Evolutionary conservation across 2,888 invertebrate species (phyloP), one percentile per base, ranked within the genome.

Genomic region (Drosophila buzzatii): DNA sequence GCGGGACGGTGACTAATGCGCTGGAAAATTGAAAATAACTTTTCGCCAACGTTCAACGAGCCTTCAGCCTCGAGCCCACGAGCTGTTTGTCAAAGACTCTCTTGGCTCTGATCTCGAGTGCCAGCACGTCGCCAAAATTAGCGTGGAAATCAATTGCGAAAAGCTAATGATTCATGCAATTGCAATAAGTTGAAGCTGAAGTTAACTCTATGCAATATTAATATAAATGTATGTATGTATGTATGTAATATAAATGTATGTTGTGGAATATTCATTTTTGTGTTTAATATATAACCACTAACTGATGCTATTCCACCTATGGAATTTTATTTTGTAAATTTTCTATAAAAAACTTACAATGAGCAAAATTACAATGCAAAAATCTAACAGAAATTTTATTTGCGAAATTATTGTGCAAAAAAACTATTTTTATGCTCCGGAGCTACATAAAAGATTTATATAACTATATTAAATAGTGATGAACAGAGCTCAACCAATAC

Each of bases 21-120:
- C 76, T 75, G 85, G 85, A 85, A 85, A 85, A 85, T 88, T 88
- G 83, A 79, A 85, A 85, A 88, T 83, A 68, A 49, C 52, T 78
- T 71, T 67, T 16, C 37, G 68, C 64, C 61, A 51, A 35, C 51
- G 61, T 70, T 69, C 64, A 39, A 53, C 51, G 33, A 57, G 67
- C 31, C 55, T 67, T 57, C 47, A 53, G 37, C 71, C 52, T 67
- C 60, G 51, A 55, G 37, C 71, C 60, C 59, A 76, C 79, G 18
- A 70, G 73, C 64, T 52, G 52, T 49, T 63, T 49, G 79, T 76
- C 77, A 82, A 82, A 73, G 62, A 64, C 72, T 45, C 70, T 53
- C 56, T 52, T 52, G 52, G 12, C 20, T 51, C 35, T 9, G 9
- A 66, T 52, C 67, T 52, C 33, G 73, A 76, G 69, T 82, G 67